Evolutionary conservation across 1,140 invertebrate species (phyloP), one percentile per base, ranked within the genome.

Genomic region (Papilio polytes): DNA sequence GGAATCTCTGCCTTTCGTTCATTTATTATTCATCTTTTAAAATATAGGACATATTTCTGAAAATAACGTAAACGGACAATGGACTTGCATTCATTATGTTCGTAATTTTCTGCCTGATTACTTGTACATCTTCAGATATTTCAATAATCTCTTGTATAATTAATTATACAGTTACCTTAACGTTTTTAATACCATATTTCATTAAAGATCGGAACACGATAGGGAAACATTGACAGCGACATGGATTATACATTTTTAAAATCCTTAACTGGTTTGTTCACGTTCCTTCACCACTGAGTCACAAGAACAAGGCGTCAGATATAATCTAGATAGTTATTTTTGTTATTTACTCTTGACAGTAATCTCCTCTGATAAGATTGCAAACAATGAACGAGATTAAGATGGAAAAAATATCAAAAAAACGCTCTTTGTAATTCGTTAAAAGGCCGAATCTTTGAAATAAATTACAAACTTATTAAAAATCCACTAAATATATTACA

Each of bases 201-300:
- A 70, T 70, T 13, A 3, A 36, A 70, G 63, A 70, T 70, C 26
- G 63, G 63, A 70, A 70, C 26, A 26, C 13, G 63, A 70, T 70
- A 70, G 26, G 63, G 13, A 70, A 31, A 13, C 63, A 15, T 31
- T 36, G 63, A 70, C 63, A 70, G 63, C 12, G 63, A 31, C 26
- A 31, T 36, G 63, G 63, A 66, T 66, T 66, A 66, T 70, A 31
- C 63, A 70, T 70, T 70, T 70, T 63, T 22, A 4, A 63, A 70
- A 31, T 36, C 63, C 26, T 70, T 36, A 70, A 70, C 63, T 31
- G 63, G 63, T 70, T 70, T 70, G 22, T 12, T 15, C 63, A 70
- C 26, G 63, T 70, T 70, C 63, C 26, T 70, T 70, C 12, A 18
- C 15, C 63, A 70, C 63, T 70, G 63, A 70, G 26, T 70, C 63